Evolutionary conservation across 2,888 invertebrate genomes (phyloP).

Genomic region (Nomada ferruginata): DNA sequence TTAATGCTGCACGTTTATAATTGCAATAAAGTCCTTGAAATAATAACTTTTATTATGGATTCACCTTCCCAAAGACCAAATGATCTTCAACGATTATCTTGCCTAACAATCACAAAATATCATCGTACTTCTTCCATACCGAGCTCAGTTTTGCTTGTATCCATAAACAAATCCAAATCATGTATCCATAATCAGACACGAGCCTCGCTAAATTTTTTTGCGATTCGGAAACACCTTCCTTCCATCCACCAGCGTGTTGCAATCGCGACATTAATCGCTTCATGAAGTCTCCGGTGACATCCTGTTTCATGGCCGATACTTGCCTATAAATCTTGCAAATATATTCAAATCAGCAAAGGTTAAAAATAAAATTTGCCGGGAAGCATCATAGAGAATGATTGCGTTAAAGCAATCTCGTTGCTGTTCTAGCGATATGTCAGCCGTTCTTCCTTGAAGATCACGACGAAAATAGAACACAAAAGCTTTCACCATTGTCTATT

Average conservation of each 20-base stretch:
- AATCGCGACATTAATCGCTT: background rate
- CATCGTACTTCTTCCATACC: no score
- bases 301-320: constrained; percentile 4
- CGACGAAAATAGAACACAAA: background rate
- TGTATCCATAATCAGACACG: background rate
- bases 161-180: no score
- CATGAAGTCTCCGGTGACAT: background rate
- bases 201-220: background rate
- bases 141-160: background rate
- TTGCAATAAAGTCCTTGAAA: no score
- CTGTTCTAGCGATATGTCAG: background rate
- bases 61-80: no score
- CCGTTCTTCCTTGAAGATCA: background rate
- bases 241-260: background rate
- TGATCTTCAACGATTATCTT: no score
- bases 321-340: constrained; percentile 46
- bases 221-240: background rate
- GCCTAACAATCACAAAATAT: no score
- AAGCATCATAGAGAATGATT: constrained; percentile 8
- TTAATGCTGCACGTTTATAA: no score
- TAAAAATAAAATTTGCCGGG: constrained; percentile 28
- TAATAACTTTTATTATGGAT: no score
- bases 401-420: constrained; percentile 31
- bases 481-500: constrained; percentile 14
- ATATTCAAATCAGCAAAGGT: constrained; percentile 29